Evolutionary conservation across 2,113 vertebrate species (phyloP), one percentile per base, ranked within the genome.

Genomic region (chimpanzee (Pan troglodytes)): DNA sequence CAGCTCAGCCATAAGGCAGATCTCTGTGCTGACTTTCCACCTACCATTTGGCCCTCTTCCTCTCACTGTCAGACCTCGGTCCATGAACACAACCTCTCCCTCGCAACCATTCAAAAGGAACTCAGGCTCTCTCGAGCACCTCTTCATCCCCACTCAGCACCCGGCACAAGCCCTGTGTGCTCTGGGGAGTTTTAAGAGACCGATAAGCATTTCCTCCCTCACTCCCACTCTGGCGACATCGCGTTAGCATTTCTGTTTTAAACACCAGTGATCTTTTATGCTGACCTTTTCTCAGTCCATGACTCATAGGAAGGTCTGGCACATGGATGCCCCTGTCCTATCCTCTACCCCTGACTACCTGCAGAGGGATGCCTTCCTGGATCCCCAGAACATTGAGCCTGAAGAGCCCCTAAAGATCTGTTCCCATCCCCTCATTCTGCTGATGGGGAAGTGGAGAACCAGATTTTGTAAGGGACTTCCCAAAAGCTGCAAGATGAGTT

Each of bases 111-210:
- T 35, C 10, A 12, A 27, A 78, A 25, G 1, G 6, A 6, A 7
- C 1, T 1, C 6, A 2, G 17, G 8, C 7, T 59, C 18, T 32
- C 38, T 18, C n/a, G 2, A 2, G 1, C 3, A 70, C 10, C 1
- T 87, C 76, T 35, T n/a, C 14, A 38, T 18, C 17, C 32, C 61
- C 25, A 22, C 18, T 67, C 52, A 4, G 0, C 5, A 20, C n/a
- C 55, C 10, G 57, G 25, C 67, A n/a, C 2, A 14, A 59, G 35
- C 9, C 4, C 0, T 8, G 0, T 5, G 17, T 64, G 57, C 91
- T 73, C 79, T 13, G 38, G 38, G 61, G 55, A 83, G 61, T 57
- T 73, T 43, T 67, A 12, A 72, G 88, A 83, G 32, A 22, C 40
- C 73, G 43, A 8, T 38, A 43, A 81, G 38, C 59, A 10, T 40